These are phyloP conservation scores for Nebria brevicollis DNA, from an alignment of 2,888 invertebrate genomes.

Conservation along the genomic window DNA sequence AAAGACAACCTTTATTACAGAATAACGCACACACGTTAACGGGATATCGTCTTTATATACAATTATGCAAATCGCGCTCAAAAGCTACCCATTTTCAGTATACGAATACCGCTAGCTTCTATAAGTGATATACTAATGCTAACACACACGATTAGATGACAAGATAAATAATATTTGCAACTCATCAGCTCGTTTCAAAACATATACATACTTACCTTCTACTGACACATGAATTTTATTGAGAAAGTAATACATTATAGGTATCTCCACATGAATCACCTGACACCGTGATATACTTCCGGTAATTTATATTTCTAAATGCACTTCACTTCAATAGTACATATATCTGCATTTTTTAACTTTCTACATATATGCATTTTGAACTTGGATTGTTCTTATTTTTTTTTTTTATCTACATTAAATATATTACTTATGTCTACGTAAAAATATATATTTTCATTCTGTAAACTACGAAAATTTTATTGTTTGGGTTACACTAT, in stretches of 20 bases:
- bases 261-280: not conserved
- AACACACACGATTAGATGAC: not conserved
- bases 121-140: constrained; percentile 5
- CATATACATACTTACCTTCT: not conserved
- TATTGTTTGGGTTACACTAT: no score
- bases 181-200: not conserved
- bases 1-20: constrained; percentile 36
- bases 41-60: constrained; percentile 41
- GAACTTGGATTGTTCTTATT: no score
- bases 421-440: no score
- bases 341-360: no score
- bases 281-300: not conserved
- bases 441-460: no score
- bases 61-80: constrained; percentile 42
- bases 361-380: no score
- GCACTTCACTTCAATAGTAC: no score
- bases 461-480: no score
- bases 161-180: not conserved
- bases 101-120: constrained; percentile 31
- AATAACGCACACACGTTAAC: constrained; percentile 33
- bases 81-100: constrained; percentile 40
- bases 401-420: no score
- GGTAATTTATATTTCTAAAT: not conserved
- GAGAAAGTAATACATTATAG: constrained; percentile 34
- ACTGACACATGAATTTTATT: constrained; percentile 33